Conservation (phyloP, 2,113 vertebrate genomes). For the Calidris pugnax region DNA sequence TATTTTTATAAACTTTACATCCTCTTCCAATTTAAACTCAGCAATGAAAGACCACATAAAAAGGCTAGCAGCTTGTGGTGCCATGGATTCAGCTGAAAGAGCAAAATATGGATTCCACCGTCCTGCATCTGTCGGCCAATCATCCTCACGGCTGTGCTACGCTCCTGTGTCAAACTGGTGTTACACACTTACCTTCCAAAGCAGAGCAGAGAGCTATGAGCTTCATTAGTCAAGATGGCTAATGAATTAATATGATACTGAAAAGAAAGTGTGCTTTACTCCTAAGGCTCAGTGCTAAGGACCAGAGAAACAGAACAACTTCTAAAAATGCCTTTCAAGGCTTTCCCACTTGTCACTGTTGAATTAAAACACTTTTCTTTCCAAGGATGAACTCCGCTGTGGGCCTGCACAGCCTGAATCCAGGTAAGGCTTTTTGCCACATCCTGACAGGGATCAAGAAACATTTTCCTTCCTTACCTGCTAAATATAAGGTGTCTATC, state of each 20-base stretch:
- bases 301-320: neutral
- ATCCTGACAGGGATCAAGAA: neutral
- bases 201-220: neutral
- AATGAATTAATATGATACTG: neutral
- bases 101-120: neutral
- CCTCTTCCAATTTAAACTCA: neutral
- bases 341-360: neutral
- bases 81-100: neutral
- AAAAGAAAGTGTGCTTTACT: neutral
- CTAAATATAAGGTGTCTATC: constrained; percentile 98
- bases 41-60: neutral
- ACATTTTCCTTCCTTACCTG: constrained; percentile 80
- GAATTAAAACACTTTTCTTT: neutral
- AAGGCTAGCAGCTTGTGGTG: neutral
- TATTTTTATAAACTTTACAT: neutral
- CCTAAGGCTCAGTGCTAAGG: neutral
- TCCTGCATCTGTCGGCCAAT: neutral
- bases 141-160: neutral
- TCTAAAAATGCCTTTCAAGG: neutral
- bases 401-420: neutral
- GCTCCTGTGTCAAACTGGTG: neutral
- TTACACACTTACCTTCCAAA: neutral
- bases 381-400: neutral
- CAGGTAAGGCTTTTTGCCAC: neutral
- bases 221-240: neutral